phyloP scores from a whole-genome alignment of 2,888 invertebrate species.

The Acholoe squamosa region DNA sequence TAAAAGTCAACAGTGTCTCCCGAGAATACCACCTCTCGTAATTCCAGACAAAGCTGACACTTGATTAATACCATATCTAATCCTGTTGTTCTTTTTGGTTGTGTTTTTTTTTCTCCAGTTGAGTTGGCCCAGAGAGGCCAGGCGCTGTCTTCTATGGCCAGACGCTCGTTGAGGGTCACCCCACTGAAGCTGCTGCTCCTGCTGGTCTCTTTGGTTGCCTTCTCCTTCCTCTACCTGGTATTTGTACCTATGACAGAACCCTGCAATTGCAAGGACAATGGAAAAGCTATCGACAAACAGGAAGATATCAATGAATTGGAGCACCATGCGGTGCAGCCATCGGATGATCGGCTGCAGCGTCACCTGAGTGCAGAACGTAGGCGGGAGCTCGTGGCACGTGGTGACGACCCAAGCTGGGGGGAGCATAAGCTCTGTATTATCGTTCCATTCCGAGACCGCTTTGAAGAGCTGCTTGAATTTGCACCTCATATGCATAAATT shows the following conservation, averaged over 20 bases:
- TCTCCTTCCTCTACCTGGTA: slow-evolving; percentile 41
- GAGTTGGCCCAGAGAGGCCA: background rate
- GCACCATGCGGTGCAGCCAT: background rate
- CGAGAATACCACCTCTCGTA: too few species aligned
- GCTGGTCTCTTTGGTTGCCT: background rate
- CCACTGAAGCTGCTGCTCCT: slow-evolving; percentile 37
- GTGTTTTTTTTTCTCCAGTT: too few species aligned
- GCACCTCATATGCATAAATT: slow-evolving; percentile 94
- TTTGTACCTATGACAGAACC: slow-evolving; percentile 33
- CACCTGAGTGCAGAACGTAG: background rate
- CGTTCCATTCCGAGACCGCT: slow-evolving; percentile 97
- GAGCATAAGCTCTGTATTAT: slow-evolving; percentile 89
- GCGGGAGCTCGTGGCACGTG: background rate
- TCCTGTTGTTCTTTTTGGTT: too few species aligned
- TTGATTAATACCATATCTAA: too few species aligned
- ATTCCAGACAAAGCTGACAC: too few species aligned
- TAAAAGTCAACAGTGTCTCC: too few species aligned
- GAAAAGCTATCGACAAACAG: background rate
- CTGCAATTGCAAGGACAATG: background rate
- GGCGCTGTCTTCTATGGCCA: slow-evolving; percentile 30
- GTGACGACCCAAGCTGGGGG: slow-evolving; percentile 62
- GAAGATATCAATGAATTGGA: background rate
- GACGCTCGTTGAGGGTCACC: background rate
- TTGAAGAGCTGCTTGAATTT: slow-evolving; percentile 96
- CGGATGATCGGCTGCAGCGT: background rate